These are phyloP conservation scores for Semotilus atromaculatus DNA, from an alignment of 2,797 vertebrate species.

Conservation along the genomic window DNA sequence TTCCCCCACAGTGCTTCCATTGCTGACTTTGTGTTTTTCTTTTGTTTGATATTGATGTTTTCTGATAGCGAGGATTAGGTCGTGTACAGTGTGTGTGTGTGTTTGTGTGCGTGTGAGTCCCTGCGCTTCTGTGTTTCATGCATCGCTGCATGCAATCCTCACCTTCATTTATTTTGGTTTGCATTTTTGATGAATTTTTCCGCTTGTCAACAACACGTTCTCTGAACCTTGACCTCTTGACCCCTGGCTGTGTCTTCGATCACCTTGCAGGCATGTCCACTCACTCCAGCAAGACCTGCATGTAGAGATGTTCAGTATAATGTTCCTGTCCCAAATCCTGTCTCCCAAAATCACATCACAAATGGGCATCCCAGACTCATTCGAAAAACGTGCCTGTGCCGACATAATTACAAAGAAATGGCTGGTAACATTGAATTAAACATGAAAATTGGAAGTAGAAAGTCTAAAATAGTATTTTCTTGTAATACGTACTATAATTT, in stretches of 20 bases:
- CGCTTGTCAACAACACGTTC: constrained; percentile 24
- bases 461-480: background rate
- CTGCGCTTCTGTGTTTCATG: constrained; percentile 57
- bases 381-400: background rate
- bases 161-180: constrained; percentile 39
- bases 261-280: constrained; percentile 49
- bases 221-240: constrained; percentile 29
- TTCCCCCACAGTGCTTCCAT: constrained; percentile 17
- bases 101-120: constrained; percentile 38
- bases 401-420: background rate
- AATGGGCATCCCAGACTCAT: background rate
- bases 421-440: background rate
- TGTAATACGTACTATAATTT: background rate
- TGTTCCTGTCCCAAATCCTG: constrained; percentile 21
- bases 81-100: constrained; percentile 37
- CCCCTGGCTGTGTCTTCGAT: constrained; percentile 15
- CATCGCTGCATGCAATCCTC: constrained; percentile 52
- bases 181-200: constrained; percentile 44
- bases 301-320: constrained; percentile 31
- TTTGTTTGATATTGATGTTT: constrained; percentile 54
- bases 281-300: constrained; percentile 37
- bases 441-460: background rate
- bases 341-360: background rate
- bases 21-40: constrained; percentile 45
- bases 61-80: constrained; percentile 39